phyloP scores from a whole-genome alignment of 2,797 vertebrate species.

The Lagorchestes hirsutus region DNA sequence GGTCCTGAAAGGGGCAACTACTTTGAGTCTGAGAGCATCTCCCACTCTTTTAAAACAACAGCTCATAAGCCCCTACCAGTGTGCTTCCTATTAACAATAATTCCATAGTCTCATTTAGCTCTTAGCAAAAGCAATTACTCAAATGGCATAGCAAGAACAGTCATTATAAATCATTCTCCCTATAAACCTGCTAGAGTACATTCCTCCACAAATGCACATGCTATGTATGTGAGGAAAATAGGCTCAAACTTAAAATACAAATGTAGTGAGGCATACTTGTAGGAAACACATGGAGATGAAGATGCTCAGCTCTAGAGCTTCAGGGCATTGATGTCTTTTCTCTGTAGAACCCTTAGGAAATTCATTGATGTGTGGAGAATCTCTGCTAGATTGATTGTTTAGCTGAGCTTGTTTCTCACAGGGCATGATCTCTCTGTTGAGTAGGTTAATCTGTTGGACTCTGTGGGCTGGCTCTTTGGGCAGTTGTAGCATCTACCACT shows the following conservation, averaged over 20 bases:
- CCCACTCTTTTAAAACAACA: neutral
- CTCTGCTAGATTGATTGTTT: neutral
- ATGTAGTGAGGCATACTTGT: neutral
- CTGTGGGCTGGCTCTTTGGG: neutral
- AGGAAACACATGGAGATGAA: neutral
- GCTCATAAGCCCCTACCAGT: neutral
- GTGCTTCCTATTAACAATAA: too few relatives aligned
- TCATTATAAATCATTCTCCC: neutral
- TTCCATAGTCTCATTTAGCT: neutral
- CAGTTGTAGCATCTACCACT: neutral
- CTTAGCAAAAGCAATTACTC: neutral
- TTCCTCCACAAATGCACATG: too few relatives aligned
- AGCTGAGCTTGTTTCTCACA: neutral
- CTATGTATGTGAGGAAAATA: neutral
- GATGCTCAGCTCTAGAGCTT: neutral
- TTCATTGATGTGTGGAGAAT: neutral
- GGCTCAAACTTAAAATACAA: neutral
- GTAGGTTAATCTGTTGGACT: neutral
- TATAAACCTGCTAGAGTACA: neutral
- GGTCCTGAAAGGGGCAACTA: neutral
- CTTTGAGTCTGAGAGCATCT: neutral
- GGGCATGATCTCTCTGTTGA: neutral
- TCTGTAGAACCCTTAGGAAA: neutral
- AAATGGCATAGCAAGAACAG: neutral
- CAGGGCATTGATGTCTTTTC: neutral